Conservation (phyloP, 2,888 invertebrate genomes). For the Metalampra italica region DNA sequence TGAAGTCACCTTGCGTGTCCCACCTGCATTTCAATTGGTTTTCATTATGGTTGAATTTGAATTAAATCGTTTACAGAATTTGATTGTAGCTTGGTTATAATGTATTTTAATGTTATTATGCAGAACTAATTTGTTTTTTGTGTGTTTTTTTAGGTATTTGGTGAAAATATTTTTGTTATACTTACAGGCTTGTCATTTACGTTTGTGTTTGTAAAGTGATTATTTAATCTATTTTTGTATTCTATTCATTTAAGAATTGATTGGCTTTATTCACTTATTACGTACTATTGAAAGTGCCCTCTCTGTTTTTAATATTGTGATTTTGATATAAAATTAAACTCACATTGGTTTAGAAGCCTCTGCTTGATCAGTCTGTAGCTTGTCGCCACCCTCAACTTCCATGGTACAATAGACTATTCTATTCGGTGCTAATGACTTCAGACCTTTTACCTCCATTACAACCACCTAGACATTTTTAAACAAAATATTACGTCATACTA, state of each 20-base stretch:
- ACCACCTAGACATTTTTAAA: slow-evolving; percentile 84
- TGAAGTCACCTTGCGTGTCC: slow-evolving; percentile 99
- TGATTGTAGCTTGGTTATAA: no score
- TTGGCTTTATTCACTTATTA: no score
- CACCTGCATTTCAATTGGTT: slow-evolving; percentile 85
- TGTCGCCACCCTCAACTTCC: slow-evolving; percentile 99
- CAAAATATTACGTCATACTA: neutral
- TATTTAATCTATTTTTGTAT: no score
- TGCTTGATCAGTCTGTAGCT: slow-evolving; percentile 99
- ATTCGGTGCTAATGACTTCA: slow-evolving; percentile 97
- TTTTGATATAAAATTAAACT: slow-evolving; percentile 38
- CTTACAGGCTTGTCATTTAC: neutral
- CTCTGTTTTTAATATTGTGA: no score
- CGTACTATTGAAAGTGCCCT: no score
- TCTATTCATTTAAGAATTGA: no score
- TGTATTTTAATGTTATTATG: neutral
- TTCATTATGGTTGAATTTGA: no score
- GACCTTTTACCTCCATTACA: slow-evolving; percentile 99
- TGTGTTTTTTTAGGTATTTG: neutral
- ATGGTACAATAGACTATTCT: slow-evolving; percentile 99
- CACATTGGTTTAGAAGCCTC: slow-evolving; percentile 99
- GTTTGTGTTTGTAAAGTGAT: neutral
- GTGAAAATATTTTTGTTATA: neutral
- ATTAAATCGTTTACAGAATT: no score
- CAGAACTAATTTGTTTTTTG: neutral